A percentile compares a stretch with the other conserved stretches of the same genome.
These are phyloP conservation scores for Irena cyanogastra DNA, from an alignment of 2,113 vertebrate genomes.

Conservation along the genomic window DNA sequence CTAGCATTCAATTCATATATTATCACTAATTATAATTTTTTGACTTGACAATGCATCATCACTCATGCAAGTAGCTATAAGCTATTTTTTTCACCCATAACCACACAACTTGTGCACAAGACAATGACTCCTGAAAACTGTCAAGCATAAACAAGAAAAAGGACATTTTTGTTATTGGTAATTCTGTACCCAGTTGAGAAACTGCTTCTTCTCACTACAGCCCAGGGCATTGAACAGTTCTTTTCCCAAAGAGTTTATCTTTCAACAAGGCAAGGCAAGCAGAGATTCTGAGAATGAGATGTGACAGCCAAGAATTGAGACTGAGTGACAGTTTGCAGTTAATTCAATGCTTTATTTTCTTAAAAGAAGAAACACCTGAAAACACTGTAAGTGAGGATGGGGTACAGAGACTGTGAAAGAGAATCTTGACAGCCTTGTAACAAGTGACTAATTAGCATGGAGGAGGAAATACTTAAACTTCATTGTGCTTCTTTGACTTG, in stretches of 20 bases:
- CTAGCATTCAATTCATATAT: background rate
- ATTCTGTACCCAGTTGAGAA: background rate
- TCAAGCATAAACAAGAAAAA: background rate
- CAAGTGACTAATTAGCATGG: background rate
- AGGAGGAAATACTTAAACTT: background rate
- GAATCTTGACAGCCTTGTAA: background rate
- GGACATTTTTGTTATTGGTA: background rate
- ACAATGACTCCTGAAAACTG: background rate
- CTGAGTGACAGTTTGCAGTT: background rate
- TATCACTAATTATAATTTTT: slow-evolving; percentile 23
- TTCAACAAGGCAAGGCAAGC: background rate
- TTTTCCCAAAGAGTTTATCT: background rate
- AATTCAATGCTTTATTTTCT: background rate
- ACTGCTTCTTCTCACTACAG: background rate
- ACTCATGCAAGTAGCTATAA: background rate
- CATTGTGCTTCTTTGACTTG: background rate
- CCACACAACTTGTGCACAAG: background rate
- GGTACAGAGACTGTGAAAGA: background rate
- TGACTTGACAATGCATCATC: background rate
- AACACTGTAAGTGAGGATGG: background rate
- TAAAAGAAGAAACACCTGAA: background rate
- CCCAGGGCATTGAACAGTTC: background rate
- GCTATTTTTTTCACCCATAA: background rate
- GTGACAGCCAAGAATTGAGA: background rate
- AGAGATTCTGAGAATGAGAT: background rate